phyloP scores from a whole-genome alignment of 2,113 vertebrate genomes.

The Hassar affinis region DNA sequence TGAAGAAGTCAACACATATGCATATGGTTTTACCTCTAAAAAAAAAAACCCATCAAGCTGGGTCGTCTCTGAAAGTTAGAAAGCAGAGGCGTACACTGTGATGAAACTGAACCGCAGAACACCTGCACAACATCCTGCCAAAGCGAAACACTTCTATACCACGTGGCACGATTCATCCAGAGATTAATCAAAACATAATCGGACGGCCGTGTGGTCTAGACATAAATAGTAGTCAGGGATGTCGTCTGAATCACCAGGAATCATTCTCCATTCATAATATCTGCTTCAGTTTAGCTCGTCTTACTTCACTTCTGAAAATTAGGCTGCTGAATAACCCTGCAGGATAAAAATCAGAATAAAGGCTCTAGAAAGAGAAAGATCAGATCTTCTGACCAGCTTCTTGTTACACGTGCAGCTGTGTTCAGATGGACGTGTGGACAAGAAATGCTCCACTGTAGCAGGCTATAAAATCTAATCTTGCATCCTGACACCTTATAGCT shows the following conservation, averaged over 20 bases:
- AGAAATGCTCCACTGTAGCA: neutral
- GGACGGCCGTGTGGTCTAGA: neutral
- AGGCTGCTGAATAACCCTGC: conserved; percentile 14
- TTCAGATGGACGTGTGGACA: neutral
- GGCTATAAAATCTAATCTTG: conserved; percentile 2
- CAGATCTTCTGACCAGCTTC: neutral
- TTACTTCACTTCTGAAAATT: neutral
- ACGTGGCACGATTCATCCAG: neutral
- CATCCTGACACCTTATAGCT: neutral
- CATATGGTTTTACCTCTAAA: conserved; percentile 7
- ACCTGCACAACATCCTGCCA: neutral
- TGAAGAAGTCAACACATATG: conserved; percentile 2
- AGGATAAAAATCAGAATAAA: neutral
- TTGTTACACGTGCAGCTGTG: neutral
- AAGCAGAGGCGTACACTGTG: conserved; percentile 5
- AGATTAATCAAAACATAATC: neutral
- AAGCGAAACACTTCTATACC: neutral
- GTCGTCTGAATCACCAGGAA: neutral
- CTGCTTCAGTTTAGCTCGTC: neutral
- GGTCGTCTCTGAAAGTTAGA: neutral
- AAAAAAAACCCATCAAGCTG: neutral
- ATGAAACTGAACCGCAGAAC: neutral
- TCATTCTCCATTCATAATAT: neutral
- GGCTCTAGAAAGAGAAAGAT: no score
- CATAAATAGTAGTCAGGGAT: neutral